Conservation (phyloP, 2,888 invertebrate species). For the Litoditis marina region DNA sequence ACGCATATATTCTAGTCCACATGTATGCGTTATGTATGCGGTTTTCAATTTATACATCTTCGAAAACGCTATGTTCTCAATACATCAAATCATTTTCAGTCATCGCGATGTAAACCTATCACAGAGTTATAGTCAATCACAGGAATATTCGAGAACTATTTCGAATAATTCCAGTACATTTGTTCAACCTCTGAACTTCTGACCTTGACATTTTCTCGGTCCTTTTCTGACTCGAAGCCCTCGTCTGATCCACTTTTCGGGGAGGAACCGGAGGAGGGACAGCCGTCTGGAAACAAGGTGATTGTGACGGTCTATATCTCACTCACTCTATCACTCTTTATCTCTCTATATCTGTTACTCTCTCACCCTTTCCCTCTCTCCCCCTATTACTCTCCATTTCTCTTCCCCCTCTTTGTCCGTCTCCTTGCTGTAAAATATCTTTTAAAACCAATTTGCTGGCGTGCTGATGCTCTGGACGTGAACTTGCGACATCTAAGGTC, state of each 20-base stretch:
- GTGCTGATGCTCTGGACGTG: too few species aligned
- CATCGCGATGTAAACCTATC: neutral
- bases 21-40: too few species aligned
- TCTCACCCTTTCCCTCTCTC: neutral
- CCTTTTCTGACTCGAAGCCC: slow-evolving; percentile 21
- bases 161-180: neutral
- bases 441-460: too few species aligned
- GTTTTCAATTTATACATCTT: too few species aligned
- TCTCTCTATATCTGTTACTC: neutral
- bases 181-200: neutral
- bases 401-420: neutral
- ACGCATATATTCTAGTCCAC: too few species aligned
- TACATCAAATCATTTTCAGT: neutral
- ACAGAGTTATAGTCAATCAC: too few species aligned
- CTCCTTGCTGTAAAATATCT: too few species aligned
- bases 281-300: slow-evolving; percentile 5
- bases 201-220: slow-evolving; percentile 5
- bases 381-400: too few species aligned
- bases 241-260: slow-evolving; percentile 17
- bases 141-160: too few species aligned
- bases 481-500: too few species aligned
- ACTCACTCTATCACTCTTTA: neutral
- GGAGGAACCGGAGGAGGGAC: slow-evolving; percentile 14
- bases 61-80: neutral
- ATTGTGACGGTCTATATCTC: neutral